These are phyloP conservation scores for Aradophagus sp. DNA, from an alignment of 1,140 invertebrate species.

Conservation along the genomic window DNA sequence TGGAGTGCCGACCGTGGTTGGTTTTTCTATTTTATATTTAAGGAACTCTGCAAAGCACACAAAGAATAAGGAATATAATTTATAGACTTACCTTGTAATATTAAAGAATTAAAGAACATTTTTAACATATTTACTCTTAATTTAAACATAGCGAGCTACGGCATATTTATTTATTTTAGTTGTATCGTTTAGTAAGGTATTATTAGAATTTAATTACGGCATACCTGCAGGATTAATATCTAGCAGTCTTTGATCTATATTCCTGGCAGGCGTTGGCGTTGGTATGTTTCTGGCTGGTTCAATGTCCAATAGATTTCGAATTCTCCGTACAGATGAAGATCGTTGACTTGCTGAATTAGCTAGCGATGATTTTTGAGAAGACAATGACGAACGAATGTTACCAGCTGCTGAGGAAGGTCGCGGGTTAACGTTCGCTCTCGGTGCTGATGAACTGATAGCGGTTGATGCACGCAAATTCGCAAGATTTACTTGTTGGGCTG, in stretches of 20 bases:
- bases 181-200: background rate
- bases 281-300: constrained; percentile 77
- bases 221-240: constrained; percentile 90
- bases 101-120: too few species aligned
- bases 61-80: background rate
- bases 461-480: constrained; percentile 73
- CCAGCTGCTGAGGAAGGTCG: constrained; percentile 71
- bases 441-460: constrained; percentile 72
- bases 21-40: constrained; percentile 93
- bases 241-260: constrained; percentile 80
- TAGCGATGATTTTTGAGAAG: constrained; percentile 66
- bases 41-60: constrained; percentile 84
- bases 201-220: background rate
- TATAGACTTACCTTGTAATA: too few species aligned
- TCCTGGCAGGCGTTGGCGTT: constrained; percentile 83
- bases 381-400: constrained; percentile 65
- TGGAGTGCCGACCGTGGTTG: constrained; percentile 75
- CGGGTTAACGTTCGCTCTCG: constrained; percentile 63
- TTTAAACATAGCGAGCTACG: too few species aligned
- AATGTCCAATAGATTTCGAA: constrained; percentile 86
- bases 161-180: too few species aligned
- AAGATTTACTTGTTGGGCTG: constrained; percentile 72
- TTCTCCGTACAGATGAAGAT: constrained; percentile 83
- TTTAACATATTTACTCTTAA: too few species aligned
- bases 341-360: constrained; percentile 75